A percentile compares a stretch with the other conserved stretches of the same genome.
Conservation (phyloP, 2,113 vertebrate genomes). For the Sceloporus undulatus region DNA sequence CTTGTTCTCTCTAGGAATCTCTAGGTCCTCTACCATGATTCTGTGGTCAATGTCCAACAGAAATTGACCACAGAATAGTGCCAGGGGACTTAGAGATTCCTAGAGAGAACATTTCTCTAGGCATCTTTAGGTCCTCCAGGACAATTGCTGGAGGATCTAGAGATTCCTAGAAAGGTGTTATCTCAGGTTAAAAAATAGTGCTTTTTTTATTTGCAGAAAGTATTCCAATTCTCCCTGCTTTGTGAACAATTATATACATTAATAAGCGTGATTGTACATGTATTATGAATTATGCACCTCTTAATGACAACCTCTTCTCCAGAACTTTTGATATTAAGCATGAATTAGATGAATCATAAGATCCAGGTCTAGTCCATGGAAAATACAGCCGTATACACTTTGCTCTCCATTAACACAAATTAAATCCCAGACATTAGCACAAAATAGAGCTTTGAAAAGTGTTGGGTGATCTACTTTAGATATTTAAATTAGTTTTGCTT, state of each 20-base stretch:
- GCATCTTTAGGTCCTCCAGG: too few species aligned
- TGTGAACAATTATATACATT: conserved; percentile 29
- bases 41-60: too few species aligned
- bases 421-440: conserved; percentile 4
- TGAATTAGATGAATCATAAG: conserved; percentile 58
- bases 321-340: conserved; percentile 52
- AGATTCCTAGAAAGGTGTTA: too few species aligned
- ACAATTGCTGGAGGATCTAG: too few species aligned
- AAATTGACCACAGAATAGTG: too few species aligned
- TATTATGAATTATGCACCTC: conserved; percentile 26
- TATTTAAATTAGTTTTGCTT: conserved; percentile 37
- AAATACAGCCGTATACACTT: conserved; percentile 52
- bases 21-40: too few species aligned
- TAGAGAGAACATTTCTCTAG: too few species aligned
- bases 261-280: conserved; percentile 16
- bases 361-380: conserved; percentile 56
- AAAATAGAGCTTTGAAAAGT: conserved; percentile 39
- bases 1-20: too few species aligned
- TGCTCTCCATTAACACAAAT: conserved; percentile 24
- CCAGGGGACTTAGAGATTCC: too few species aligned
- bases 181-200: too few species aligned
- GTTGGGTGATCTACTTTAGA: conserved; percentile 1
- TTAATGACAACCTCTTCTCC: conserved; percentile 34
- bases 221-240: background rate
- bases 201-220: too few species aligned